Evolutionary conservation across 2,888 invertebrate species (phyloP).

Genomic region (Dryocosmus kuriphilus): DNA sequence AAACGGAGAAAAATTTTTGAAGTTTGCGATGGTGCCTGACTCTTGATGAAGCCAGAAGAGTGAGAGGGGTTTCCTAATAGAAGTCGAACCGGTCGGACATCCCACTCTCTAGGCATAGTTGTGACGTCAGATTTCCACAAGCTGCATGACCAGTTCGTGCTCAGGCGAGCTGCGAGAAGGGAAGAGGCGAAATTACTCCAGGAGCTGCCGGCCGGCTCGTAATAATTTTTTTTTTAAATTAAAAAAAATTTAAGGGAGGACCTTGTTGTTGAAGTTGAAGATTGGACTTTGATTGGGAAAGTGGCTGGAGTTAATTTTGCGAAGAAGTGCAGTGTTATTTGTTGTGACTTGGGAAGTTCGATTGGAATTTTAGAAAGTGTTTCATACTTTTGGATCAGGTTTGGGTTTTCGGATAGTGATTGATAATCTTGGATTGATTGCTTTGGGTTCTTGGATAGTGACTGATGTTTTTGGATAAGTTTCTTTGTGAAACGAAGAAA

Average conservation of each 20-base stretch:
- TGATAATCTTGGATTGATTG: not conserved
- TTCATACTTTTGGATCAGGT: not conserved
- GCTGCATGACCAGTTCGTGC: conserved; percentile 68
- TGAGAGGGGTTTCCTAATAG: conserved; percentile 22
- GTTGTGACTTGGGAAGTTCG: not conserved
- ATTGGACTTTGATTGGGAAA: not conserved
- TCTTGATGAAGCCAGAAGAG: conserved; percentile 33
- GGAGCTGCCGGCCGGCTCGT: conserved; percentile 57
- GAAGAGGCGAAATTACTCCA: conserved; percentile 50
- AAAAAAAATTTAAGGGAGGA: not conserved
- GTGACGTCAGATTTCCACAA: conserved; percentile 65
- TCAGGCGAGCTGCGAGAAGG: conserved; percentile 56
- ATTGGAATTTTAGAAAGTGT: not conserved
- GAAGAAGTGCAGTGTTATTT: not conserved
- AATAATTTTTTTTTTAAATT: conserved; percentile 4
- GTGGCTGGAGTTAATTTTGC: not conserved
- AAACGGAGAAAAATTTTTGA: not conserved
- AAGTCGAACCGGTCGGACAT: conserved; percentile 63
- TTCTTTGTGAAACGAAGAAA: conserved; percentile 17
- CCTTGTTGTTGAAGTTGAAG: not conserved
- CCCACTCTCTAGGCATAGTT: conserved; percentile 67
- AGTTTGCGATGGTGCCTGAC: not conserved
- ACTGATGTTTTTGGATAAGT: not conserved
- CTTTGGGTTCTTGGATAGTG: not conserved
- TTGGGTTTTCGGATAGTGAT: not conserved